These are phyloP conservation scores for Mythimna impura DNA, from an alignment of 2,888 invertebrate species.

Conservation along the genomic window DNA sequence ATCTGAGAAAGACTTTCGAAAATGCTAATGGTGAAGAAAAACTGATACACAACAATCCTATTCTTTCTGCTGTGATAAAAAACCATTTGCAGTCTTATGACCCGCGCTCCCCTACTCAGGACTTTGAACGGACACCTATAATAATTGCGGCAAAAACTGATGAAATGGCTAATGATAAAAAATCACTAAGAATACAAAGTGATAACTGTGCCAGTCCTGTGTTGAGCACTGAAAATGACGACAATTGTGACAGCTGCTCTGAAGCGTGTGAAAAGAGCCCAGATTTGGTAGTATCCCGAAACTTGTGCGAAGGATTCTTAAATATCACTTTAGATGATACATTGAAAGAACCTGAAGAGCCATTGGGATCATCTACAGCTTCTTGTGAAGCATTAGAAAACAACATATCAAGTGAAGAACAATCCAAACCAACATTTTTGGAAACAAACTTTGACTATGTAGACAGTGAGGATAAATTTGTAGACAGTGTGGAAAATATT, in stretches of 20 bases:
- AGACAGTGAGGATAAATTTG: conserved; percentile 78
- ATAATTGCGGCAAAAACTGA: conserved; percentile 76
- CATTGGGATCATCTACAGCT: conserved; percentile 84
- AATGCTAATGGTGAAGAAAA: conserved; percentile 80
- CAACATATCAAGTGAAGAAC: conserved; percentile 74
- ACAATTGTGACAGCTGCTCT: conserved; percentile 72
- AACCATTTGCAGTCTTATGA: conserved; percentile 88
- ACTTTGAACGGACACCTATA: conserved; percentile 91
- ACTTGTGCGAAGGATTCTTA: conserved; percentile 82
- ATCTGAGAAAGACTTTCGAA: conserved; percentile 87
- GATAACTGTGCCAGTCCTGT: conserved; percentile 75
- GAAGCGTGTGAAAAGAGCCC: conserved; percentile 74
- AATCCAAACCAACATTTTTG: conserved; percentile 84
- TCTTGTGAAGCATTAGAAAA: conserved; percentile 83
- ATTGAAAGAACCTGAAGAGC: conserved; percentile 79
- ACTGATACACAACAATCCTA: conserved; percentile 85
- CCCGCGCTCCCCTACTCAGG: conserved; percentile 91
- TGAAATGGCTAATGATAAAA: conserved; percentile 69
- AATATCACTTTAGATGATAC: conserved; percentile 82
- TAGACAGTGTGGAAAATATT: conserved; percentile 71
- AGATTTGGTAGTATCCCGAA: conserved; percentile 81
- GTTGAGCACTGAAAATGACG: conserved; percentile 71
- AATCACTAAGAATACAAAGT: conserved; percentile 64
- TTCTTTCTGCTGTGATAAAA: conserved; percentile 86
- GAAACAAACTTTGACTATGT: conserved; percentile 92